phyloP scores from a whole-genome alignment of 2,113 vertebrate species.

The Galemys pyrenaicus region DNA sequence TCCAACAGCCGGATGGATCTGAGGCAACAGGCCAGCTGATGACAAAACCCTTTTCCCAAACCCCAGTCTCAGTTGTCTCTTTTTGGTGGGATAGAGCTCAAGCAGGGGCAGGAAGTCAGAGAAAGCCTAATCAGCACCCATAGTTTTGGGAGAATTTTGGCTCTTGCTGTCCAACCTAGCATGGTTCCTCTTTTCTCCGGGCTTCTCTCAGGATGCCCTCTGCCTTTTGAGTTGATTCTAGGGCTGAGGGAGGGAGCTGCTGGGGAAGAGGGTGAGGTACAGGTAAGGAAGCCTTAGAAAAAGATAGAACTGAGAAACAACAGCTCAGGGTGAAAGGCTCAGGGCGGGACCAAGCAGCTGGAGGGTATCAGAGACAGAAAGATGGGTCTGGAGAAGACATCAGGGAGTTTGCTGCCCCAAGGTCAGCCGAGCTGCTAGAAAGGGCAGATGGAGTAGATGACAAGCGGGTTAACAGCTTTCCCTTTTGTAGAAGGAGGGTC shows the following conservation, averaged over 20 bases:
- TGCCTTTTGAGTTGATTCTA: not conserved
- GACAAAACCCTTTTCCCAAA: constrained; percentile 73
- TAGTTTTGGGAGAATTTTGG: constrained; percentile 10
- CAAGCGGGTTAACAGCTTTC: not conserved
- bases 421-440: not conserved
- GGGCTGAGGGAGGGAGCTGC: not conserved
- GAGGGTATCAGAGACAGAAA: not conserved
- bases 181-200: not conserved
- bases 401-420: not conserved
- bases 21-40: constrained; percentile 68
- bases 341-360: not conserved
- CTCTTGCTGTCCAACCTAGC: not conserved
- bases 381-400: not conserved
- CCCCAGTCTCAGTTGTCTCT: constrained; percentile 55
- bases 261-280: not conserved
- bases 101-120: constrained; percentile 41
- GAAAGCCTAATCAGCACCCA: not conserved
- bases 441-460: not conserved
- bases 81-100: constrained; percentile 62
- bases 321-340: not conserved
- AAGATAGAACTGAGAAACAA: not conserved
- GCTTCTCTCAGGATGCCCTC: not conserved
- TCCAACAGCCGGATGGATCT: constrained; percentile 60
- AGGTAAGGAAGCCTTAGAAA: not conserved
- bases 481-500: constrained; percentile 4